Conservation (phyloP, 1,140 invertebrate genomes). For the Drosophila sulfurigaster region DNA sequence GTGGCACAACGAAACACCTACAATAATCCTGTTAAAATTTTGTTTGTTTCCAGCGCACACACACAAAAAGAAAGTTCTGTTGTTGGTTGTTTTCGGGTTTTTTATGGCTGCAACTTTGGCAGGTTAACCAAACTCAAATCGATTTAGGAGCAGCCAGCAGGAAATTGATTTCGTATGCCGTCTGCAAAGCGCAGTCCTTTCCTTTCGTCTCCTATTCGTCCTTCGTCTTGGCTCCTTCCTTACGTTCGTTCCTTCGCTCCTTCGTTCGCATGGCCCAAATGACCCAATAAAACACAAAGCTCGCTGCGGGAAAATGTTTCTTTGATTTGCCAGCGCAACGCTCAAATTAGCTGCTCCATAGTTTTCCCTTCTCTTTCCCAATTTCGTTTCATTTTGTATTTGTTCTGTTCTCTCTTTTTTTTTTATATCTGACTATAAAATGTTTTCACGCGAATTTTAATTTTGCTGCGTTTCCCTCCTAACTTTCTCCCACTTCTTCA, state of each 20-base stretch:
- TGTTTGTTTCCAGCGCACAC: constrained; percentile 74
- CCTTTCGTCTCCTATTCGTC: background rate
- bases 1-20: constrained; percentile 52
- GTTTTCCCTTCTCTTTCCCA: constrained; percentile 28
- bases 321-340: constrained; percentile 74
- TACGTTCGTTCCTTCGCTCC: background rate
- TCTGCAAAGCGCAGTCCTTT: constrained; percentile 12
- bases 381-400: constrained; percentile 4
- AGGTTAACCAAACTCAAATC: constrained; percentile 82
- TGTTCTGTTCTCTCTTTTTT: constrained; percentile 6
- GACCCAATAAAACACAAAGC: constrained; percentile 73
- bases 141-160: constrained; percentile 64
- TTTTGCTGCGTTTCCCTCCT: constrained; percentile 41
- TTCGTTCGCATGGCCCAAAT: constrained; percentile 40
- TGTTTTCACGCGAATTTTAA: constrained; percentile 76
- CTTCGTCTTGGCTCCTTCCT: background rate
- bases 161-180: constrained; percentile 79
- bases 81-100: constrained; percentile 33
- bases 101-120: constrained; percentile 67
- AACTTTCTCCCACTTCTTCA: background rate
- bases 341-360: constrained; percentile 73
- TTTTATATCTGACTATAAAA: constrained; percentile 77
- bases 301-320: constrained; percentile 67
- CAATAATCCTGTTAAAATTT: constrained; percentile 81
- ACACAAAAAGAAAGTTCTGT: constrained; percentile 58